Base-by-base conservation (phyloP, 2,113 vertebrate genomes). In the Anas platyrhynchos region DNA sequence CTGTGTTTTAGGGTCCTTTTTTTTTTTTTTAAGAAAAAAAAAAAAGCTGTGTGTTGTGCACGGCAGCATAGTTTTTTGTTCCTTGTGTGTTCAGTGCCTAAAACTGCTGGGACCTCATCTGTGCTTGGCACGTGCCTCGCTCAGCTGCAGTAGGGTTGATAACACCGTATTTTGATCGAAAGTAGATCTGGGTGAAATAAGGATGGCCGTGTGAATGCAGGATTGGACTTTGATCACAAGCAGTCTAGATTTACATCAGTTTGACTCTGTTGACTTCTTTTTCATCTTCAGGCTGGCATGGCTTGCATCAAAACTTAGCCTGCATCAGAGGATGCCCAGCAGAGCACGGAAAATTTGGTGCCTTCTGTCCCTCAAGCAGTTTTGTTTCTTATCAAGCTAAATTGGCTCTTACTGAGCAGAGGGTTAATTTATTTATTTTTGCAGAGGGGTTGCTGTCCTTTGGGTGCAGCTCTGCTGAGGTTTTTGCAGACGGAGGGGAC, bases 131-230 rank as follows among this genome's bases (percentile, higher is more conserved):
- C 41, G 86, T 34, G 72, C n/a, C 59, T 61, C 55, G 56, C 65
- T 82, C 17, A 20, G 34, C 61, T 75, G 63, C 65, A 31, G 1
- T 5, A 26, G 74, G 21, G 7, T 6, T 16, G 82, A 68, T 73
- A 34, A 7, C 23, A 48, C 43, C 27, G 0, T 4, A 6, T 26
- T 31, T 48, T n/a, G 85, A 17, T 31, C 59, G 22, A 1, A 65
- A 41, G 72, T 5, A 9, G 61, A 12, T 4, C 50, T 26, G 71
- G 67, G 32, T 20, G 17, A 85, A 44, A 27, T 1, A 3, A 44
- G 56, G 43, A 10, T 13, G 76, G 63, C 71, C 34, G 55, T 14
- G 48, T 12, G 81, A 74, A 18, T 5, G 46, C 65, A 16, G 69
- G 61, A 1, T 15, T 54, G 78, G 36, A 6, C 76, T 93, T 62